Evolutionary conservation across 2,797 vertebrate genomes (phyloP).

Genomic region (Platalea minor): DNA sequence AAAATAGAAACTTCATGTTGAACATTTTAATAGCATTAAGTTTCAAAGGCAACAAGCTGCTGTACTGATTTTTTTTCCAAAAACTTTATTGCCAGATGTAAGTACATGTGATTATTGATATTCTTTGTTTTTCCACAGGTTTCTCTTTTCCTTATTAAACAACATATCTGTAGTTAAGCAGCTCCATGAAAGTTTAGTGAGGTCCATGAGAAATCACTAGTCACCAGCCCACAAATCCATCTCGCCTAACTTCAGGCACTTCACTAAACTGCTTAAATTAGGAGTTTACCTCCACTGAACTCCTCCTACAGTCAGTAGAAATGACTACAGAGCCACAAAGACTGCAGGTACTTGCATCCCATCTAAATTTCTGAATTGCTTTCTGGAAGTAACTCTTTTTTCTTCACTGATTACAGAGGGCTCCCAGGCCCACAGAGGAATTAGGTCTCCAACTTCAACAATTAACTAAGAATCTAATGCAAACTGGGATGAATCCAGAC

Average conservation of each 20-base stretch:
- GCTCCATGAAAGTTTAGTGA: background rate
- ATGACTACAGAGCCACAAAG: background rate
- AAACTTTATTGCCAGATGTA: conserved; percentile 68
- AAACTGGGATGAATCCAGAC: background rate
- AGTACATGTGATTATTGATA: conserved; percentile 62
- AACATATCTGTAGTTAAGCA: conserved; percentile 50
- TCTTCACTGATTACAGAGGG: background rate
- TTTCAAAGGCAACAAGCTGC: conserved; percentile 73
- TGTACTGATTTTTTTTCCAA: conserved; percentile 50
- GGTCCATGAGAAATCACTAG: conserved; percentile 8
- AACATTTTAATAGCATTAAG: conserved; percentile 73
- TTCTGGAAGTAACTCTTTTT: background rate
- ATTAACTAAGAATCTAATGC: background rate
- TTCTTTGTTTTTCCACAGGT: conserved; percentile 49
- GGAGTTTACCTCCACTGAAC: background rate
- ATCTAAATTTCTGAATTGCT: background rate
- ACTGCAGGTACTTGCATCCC: background rate
- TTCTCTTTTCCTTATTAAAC: conserved; percentile 60
- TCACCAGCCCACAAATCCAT: background rate
- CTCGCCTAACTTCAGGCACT: background rate
- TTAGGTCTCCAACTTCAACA: background rate
- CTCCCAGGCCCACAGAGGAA: background rate
- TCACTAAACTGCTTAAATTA: background rate
- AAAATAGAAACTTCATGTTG: conserved; percentile 72
- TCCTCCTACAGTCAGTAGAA: background rate